Percentiles rank a stretch among this genome's conserved stretches.
phyloP scores from a whole-genome alignment of 2,113 vertebrate genomes.

The Egretta garzetta region DNA sequence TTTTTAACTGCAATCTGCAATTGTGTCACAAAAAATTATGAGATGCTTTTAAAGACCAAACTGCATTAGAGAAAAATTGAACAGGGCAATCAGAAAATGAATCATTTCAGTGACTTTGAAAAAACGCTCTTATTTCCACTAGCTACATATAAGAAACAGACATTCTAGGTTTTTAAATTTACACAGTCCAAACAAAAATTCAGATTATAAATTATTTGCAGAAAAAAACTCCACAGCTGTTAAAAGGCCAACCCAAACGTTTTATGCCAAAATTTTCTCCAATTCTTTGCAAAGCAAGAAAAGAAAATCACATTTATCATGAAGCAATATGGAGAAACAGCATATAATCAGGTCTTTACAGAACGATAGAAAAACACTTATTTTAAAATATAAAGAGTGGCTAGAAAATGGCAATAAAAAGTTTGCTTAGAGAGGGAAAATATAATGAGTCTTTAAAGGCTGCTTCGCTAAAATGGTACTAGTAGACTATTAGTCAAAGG shows the following conservation, averaged over 20 bases:
- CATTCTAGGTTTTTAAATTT: neutral
- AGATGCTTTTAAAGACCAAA: neutral
- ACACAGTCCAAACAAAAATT: neutral
- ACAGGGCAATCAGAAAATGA: neutral
- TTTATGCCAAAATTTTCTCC: neutral
- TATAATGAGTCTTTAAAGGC: neutral
- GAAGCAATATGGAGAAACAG: neutral
- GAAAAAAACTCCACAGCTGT: neutral
- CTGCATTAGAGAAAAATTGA: neutral
- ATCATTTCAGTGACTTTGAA: neutral
- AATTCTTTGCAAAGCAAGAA: neutral
- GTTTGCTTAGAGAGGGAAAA: neutral
- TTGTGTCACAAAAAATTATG: conserved; percentile 12
- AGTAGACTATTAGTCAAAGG: neutral
- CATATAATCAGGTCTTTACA: neutral
- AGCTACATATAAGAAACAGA: neutral
- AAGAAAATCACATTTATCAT: neutral
- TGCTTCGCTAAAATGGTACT: neutral
- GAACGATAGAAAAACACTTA: neutral
- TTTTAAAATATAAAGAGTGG: neutral
- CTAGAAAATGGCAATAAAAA: neutral
- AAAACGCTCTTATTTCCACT: neutral
- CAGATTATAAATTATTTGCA: neutral
- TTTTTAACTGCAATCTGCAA: conserved; percentile 39
- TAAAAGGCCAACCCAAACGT: neutral